Evolutionary conservation across 2,113 vertebrate genomes (phyloP).

Genomic region (Acinonyx jubatus): DNA sequence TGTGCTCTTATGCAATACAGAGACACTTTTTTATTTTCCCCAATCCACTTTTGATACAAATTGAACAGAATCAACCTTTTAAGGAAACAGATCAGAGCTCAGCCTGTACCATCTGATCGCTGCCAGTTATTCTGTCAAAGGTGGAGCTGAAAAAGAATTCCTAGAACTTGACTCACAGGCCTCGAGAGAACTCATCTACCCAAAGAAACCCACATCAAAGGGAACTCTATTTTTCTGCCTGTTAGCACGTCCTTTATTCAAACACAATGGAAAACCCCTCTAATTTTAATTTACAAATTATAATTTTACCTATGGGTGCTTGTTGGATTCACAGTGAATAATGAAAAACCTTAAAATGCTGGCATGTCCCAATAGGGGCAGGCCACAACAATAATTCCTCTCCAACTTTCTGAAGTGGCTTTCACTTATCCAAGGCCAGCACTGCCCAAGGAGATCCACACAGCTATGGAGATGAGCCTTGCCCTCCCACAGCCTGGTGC

Average conservation of each 20-base stretch:
- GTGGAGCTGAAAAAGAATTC: conserved; percentile 60
- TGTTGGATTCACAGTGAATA: neutral
- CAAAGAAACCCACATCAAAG: conserved; percentile 72
- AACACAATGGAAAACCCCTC: conserved; percentile 38
- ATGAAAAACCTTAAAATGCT: neutral
- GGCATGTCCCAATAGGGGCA: neutral
- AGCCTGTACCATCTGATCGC: neutral
- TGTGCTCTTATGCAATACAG: neutral
- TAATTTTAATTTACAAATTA: conserved; percentile 57
- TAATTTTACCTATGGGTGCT: conserved; percentile 23
- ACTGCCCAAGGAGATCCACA: neutral
- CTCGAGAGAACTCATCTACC: conserved; percentile 48
- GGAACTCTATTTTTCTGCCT: conserved; percentile 72
- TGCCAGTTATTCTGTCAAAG: conserved; percentile 50
- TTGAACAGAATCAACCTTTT: neutral
- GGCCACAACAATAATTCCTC: neutral
- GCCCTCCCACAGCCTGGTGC: rapidly evolving
- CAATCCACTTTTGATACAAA: conserved; percentile 21
- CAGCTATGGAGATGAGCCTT: neutral
- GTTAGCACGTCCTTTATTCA: conserved; percentile 42
- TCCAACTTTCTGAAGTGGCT: neutral
- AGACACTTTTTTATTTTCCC: neutral
- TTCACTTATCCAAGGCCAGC: neutral
- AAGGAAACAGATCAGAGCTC: conserved; percentile 32
- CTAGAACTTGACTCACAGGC: conserved; percentile 65